Evolutionary conservation across 2,797 vertebrate species (phyloP), one percentile per base, ranked within the genome.

Genomic region (Capromys pilorides): DNA sequence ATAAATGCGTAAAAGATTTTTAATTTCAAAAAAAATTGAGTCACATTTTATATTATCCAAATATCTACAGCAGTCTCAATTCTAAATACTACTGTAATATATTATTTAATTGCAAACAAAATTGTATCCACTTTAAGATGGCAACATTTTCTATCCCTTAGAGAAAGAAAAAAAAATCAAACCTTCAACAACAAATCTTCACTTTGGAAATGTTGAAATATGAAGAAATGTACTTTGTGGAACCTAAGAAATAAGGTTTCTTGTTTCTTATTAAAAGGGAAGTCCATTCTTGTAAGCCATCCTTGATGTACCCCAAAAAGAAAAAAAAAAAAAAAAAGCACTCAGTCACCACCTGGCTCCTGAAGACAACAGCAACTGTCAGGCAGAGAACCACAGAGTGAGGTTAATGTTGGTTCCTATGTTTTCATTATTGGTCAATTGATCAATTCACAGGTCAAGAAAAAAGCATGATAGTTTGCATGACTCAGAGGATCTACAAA

Each of bases 201-300:
- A 93, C 77, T 88, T 88, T n/a, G 96, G 36, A 94, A 73, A 90
- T 79, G 21, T 6, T 86, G 31, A 95, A 95, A 87, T 80, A 6
- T 24, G 3, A 73, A 88, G 88, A 80, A 78, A 57, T 31, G 57
- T 3, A 28, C 12, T 54, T 8, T 88, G 41, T n/a, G 67, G 49
- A 83, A 71, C 85, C 73, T 87, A 95, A 57, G 21, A 96, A 84
- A 92, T 54, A 79, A 89, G 21, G 62, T 19, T 45, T 45, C 45
- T 45, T 45, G 8, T 45, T 45, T 45, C 45, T 45, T 22, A 66
- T 49, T 13, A 61, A 78, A 86, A 67, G 18, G 86, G 21, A 86
- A 90, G 22, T 66, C 10, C 71, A 41, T 33, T 67, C 22, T 57
- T 57, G 26, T 12, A 28, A 41, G 39, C 24, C 5, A 59, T 79